phyloP scores from a whole-genome alignment of 2,888 invertebrate genomes.

The Cactoblastis cactorum region DNA sequence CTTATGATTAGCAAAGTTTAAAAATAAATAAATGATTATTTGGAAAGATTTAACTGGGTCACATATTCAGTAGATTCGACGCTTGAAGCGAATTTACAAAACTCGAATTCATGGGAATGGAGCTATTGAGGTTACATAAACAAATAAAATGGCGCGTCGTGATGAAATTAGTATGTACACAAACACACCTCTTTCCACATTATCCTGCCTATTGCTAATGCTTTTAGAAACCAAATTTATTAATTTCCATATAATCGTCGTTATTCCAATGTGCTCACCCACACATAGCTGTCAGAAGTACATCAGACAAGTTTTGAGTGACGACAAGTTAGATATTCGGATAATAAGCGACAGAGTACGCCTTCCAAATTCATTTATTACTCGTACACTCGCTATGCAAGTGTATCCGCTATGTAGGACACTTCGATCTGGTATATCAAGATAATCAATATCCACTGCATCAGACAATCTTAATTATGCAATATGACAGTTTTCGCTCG shows the following conservation, averaged over 20 bases:
- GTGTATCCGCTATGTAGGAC: conserved; percentile 25
- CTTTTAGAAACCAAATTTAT: neutral
- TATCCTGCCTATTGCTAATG: neutral
- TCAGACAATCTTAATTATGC: conserved; percentile 25
- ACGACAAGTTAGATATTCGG: conserved; percentile 29
- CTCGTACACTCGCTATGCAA: conserved; percentile 26
- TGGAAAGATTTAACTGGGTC: conserved; percentile 16
- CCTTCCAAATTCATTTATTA: conserved; percentile 35
- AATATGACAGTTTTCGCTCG: conserved; percentile 32
- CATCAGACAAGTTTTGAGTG: conserved; percentile 21
- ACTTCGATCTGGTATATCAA: conserved; percentile 25
- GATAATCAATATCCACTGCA: conserved; percentile 40
- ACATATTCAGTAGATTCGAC: neutral
- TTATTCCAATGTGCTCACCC: conserved; percentile 1
- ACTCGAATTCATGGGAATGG: conserved; percentile 10
- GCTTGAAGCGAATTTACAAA: neutral
- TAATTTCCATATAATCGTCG: conserved; percentile 2
- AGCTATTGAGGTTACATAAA: conserved; percentile 14
- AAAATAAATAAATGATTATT: conserved; percentile 7
- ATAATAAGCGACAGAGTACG: conserved; percentile 38
- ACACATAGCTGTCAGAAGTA: conserved; percentile 15
- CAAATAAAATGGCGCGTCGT: conserved; percentile 12
- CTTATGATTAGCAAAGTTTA: neutral
- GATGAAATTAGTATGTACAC: conserved; percentile 10
- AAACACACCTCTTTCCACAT: conserved; percentile 5